Base-by-base conservation (phyloP, 2,113 vertebrate genomes). In the Athene cunicularia region DNA sequence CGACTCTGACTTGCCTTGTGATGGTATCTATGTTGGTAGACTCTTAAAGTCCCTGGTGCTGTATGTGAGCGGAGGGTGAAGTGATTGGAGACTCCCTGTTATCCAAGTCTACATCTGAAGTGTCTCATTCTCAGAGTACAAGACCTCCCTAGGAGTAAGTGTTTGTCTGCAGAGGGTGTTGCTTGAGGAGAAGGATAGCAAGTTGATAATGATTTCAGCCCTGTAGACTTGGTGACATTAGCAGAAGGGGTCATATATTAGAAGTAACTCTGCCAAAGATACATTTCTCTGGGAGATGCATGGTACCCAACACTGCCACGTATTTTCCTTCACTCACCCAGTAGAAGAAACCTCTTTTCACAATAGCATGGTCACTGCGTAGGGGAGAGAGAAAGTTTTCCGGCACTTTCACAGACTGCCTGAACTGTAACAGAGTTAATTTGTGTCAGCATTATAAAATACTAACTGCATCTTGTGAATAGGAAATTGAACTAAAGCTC, bases 401-500 rank as follows among this genome's bases (percentile, higher is more conserved):
- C 30, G 47, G 12, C 22, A 12, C 30, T 56, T 89, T 55, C 86
- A 19, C 74, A 80, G 80, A 23, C 50, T 80, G 45, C 60, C 63
- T 45, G 50, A 63, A 58, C 68, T 11, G 1, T 55, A 53, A 23
- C 39, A 77, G 71, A 49, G 45, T 77, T 67, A 77, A 95, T 70
- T 77, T 12, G 12, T 92, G 87, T 80, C 70, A 91, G 63, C 49
- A 8, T 59, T 58, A 60, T 37, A 77, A 80, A 92, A 82, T 87
- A 41, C n/a, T 4, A 49, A 37, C 28, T 43, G 33, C 35, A 59
- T 35, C 63, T 80, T 47, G 35, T 23, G 39, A 74, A n/a, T 85
- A 84, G 47, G 58, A 94, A 96, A 80, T 50, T 45, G 94, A 79
- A 43, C 49, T 74, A 86, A 86, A 75, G 60, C 53, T 81, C 88